Percentiles rank a stretch among this genome's conserved stretches.
phyloP scores from a whole-genome alignment of 2,888 invertebrate species.

The Scaptomyza cyrtandrae region DNA sequence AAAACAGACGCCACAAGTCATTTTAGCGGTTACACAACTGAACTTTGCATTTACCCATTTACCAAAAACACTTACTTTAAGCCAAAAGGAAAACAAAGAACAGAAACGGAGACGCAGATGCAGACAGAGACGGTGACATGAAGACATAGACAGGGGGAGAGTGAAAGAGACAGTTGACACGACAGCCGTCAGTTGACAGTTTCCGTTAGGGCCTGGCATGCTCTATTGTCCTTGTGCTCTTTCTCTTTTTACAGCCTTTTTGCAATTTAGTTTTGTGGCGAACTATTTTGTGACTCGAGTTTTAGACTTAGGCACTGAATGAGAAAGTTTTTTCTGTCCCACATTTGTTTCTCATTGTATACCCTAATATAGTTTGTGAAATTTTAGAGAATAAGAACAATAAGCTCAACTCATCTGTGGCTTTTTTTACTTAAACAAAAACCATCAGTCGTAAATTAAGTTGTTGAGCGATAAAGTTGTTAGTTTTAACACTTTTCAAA shows the following conservation, averaged over 20 bases:
- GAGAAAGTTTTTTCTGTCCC: constrained; percentile 35
- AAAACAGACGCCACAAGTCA: constrained; percentile 63
- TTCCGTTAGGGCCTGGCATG: constrained; percentile 36
- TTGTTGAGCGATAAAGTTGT: not conserved
- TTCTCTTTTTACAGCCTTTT: constrained; percentile 8
- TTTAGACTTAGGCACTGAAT: constrained; percentile 16
- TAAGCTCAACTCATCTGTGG: not conserved
- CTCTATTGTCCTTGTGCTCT: constrained; percentile 19
- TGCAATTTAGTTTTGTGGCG: constrained; percentile 50
- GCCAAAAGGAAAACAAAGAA: not conserved
- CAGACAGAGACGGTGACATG: not conserved
- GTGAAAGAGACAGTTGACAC: constrained; percentile 7
- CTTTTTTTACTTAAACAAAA: not conserved
- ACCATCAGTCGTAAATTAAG: not conserved
- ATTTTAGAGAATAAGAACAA: not conserved
- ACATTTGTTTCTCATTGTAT: constrained; percentile 26
- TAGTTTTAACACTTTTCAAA: not conserved
- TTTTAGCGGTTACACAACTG: constrained; percentile 58
- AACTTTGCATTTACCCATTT: constrained; percentile 65
- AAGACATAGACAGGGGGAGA: not conserved
- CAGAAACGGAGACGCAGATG: not conserved
- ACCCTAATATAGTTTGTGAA: not conserved
- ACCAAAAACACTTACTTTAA: constrained; percentile 37
- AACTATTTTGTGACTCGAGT: constrained; percentile 51
- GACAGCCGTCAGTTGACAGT: constrained; percentile 64